Conservation (phyloP, 2,888 invertebrate species). For the Drosophila affinis region DNA sequence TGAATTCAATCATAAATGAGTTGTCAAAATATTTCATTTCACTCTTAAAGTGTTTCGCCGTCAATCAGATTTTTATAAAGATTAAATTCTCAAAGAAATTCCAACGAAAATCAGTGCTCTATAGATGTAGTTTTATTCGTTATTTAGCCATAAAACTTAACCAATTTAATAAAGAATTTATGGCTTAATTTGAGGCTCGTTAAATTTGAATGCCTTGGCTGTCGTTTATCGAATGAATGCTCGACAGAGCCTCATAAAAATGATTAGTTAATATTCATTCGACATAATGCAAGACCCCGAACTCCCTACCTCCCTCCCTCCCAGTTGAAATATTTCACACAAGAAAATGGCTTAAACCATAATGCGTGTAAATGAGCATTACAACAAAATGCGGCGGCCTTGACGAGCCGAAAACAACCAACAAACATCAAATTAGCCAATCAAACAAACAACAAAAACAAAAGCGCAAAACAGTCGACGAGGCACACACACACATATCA, state of each 20-base stretch:
- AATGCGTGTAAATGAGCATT: constrained; percentile 67
- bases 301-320: not conserved
- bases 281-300: constrained; percentile 9
- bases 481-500: constrained; percentile 6
- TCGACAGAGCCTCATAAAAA: constrained; percentile 12
- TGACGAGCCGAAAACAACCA: constrained; percentile 34
- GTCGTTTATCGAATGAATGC: constrained; percentile 18
- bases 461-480: constrained; percentile 16
- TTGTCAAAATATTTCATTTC: not conserved
- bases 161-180: constrained; percentile 15
- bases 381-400: constrained; percentile 63
- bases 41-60: not conserved
- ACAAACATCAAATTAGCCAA: constrained; percentile 56
- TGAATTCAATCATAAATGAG: not conserved
- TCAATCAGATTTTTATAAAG: not conserved
- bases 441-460: constrained; percentile 14
- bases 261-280: constrained; percentile 33
- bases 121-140: not conserved
- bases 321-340: constrained; percentile 49
- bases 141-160: not conserved
- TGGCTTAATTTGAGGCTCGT: constrained; percentile 28
- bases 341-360: constrained; percentile 56
- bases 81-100: constrained; percentile 1
- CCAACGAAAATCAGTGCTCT: not conserved
- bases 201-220: constrained; percentile 16